Conservation (phyloP, 1,140 invertebrate genomes). For the Cecropterus lyciades region DNA sequence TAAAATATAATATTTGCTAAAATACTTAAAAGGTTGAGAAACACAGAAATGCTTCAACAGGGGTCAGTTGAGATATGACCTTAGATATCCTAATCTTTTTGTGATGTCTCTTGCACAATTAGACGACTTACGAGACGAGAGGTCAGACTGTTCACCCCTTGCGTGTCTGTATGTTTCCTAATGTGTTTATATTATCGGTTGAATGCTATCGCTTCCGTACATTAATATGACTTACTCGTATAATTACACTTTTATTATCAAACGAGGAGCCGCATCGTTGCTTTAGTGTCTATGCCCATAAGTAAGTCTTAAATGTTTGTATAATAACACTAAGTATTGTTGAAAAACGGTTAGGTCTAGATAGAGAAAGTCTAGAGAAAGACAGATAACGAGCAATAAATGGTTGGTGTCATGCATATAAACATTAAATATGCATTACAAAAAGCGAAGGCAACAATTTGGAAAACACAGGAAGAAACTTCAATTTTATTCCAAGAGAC, state of each 20-base stretch:
- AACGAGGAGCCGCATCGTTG: not conserved
- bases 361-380: no score
- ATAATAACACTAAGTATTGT: no score
- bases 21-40: not conserved
- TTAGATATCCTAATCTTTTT: slow-evolving; percentile 19
- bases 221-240: not conserved
- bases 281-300: no score
- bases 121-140: not conserved
- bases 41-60: not conserved
- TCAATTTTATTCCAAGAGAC: no score
- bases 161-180: not conserved
- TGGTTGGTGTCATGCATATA: no score
- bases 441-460: no score
- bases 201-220: not conserved
- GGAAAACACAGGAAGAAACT: no score
- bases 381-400: no score
- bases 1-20: not conserved
- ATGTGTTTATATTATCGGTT: slow-evolving; percentile 3
- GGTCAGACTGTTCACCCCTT: slow-evolving; percentile 6
- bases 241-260: not conserved
- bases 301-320: no score
- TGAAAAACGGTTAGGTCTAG: no score
- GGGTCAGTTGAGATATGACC: not conserved
- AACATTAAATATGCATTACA: no score
- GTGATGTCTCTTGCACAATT: slow-evolving; percentile 2